These are phyloP conservation scores for Temnothorax nylanderi DNA, from an alignment of 1,140 invertebrate genomes.

Conservation along the genomic window DNA sequence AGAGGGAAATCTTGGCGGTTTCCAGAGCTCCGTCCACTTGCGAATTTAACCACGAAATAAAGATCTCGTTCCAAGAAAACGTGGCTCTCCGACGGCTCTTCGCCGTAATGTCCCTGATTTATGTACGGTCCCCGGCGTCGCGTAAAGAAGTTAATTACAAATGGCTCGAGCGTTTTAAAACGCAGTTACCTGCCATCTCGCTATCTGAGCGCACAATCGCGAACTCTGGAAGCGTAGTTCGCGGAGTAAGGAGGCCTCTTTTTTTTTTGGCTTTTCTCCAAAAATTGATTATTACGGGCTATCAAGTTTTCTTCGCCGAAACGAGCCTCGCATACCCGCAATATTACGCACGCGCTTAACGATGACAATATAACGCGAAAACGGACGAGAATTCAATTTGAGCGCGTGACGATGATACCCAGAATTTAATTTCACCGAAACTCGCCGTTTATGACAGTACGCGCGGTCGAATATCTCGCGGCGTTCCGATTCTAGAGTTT, in stretches of 20 bases:
- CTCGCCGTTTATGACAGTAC: slow-evolving; percentile 5
- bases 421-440: slow-evolving; percentile 35
- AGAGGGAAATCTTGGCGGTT: slow-evolving; percentile 15
- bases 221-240: background rate
- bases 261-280: background rate
- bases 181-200: slow-evolving; percentile 8
- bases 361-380: background rate
- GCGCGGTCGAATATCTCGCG: slow-evolving; percentile 8
- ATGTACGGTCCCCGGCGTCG: slow-evolving; percentile 8
- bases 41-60: slow-evolving; percentile 47
- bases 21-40: background rate
- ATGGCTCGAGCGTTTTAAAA: slow-evolving; percentile 36
- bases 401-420: slow-evolving; percentile 14
- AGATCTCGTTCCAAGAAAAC: slow-evolving; percentile 30
- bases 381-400: slow-evolving; percentile 2
- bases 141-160: slow-evolving; percentile 54
- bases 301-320: background rate
- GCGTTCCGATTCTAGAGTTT: slow-evolving; percentile 16
- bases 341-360: background rate
- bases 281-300: background rate
- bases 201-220: background rate
- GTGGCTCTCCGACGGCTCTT: background rate
- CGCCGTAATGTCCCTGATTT: slow-evolving; percentile 46
- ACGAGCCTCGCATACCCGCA: background rate
- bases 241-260: background rate